Evolutionary conservation across 2,113 vertebrate genomes (phyloP).

Genomic region (Perca flavescens): DNA sequence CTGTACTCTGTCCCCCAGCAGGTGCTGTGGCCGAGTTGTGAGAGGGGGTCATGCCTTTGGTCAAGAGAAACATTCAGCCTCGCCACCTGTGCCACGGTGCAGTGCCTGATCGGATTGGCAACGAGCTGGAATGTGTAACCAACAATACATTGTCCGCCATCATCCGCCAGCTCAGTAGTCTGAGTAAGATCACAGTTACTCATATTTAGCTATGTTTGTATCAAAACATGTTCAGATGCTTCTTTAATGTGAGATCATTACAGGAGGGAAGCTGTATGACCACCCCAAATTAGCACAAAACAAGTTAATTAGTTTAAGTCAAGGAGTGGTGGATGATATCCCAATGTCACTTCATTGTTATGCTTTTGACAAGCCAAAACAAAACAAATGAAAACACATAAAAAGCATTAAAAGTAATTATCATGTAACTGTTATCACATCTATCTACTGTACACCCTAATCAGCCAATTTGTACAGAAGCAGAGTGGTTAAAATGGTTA

Average conservation of each 20-base stretch:
- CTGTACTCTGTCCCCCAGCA: slow-evolving; percentile 27
- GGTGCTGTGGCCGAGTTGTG: slow-evolving; percentile 49
- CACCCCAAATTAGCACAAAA: background rate
- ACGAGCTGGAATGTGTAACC: slow-evolving; percentile 89
- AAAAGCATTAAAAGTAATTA: background rate
- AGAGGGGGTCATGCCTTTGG: slow-evolving; percentile 90
- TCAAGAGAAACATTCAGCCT: slow-evolving; percentile 95
- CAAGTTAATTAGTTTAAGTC: background rate
- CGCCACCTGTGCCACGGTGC: slow-evolving; percentile 91
- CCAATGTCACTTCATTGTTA: no score
- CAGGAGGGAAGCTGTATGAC: background rate
- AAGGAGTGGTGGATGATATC: no score
- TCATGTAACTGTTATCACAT: background rate
- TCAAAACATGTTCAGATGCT: background rate
- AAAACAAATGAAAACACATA: background rate
- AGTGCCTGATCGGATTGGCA: slow-evolving; percentile 91
- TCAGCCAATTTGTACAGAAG: background rate
- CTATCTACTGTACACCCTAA: background rate
- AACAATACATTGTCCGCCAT: slow-evolving; percentile 91
- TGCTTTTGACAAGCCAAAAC: background rate
- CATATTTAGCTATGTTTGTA: background rate
- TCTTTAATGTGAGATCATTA: background rate
- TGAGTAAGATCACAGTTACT: slow-evolving; percentile 87
- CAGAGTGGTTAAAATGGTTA: background rate
- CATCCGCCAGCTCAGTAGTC: slow-evolving; percentile 95